phyloP scores from a whole-genome alignment of 2,113 vertebrate species.

The Willisornis vidua region DNA sequence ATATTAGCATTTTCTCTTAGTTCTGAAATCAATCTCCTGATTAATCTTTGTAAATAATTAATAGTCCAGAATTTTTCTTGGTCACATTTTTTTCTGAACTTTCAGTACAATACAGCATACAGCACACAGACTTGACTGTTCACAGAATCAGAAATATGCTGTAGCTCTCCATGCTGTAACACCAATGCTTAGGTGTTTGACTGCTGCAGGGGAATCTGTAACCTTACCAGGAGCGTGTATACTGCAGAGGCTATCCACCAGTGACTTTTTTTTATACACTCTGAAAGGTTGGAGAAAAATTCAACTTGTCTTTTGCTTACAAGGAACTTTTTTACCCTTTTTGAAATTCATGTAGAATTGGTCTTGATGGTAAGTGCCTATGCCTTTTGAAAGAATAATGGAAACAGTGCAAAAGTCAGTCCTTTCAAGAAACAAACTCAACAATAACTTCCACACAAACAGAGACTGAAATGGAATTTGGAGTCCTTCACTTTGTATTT shows the following conservation, averaged over 20 bases:
- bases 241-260: background rate
- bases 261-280: background rate
- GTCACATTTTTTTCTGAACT: background rate
- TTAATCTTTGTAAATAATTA: background rate
- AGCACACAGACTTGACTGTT: background rate
- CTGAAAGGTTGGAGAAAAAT: background rate
- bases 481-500: background rate
- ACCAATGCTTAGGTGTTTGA: background rate
- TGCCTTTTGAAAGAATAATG: background rate
- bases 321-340: background rate
- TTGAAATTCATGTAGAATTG: background rate
- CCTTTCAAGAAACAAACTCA: background rate
- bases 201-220: background rate
- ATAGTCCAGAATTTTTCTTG: background rate
- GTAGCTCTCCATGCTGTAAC: background rate
- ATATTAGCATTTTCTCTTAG: background rate
- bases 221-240: background rate
- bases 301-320: background rate
- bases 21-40: background rate
- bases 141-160: background rate
- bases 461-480: background rate
- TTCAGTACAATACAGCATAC: background rate
- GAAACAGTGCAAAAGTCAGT: background rate
- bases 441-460: background rate
- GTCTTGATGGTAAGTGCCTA: background rate